Conservation (phyloP, 2,113 vertebrate genomes). For the Regulus satrapa region DNA sequence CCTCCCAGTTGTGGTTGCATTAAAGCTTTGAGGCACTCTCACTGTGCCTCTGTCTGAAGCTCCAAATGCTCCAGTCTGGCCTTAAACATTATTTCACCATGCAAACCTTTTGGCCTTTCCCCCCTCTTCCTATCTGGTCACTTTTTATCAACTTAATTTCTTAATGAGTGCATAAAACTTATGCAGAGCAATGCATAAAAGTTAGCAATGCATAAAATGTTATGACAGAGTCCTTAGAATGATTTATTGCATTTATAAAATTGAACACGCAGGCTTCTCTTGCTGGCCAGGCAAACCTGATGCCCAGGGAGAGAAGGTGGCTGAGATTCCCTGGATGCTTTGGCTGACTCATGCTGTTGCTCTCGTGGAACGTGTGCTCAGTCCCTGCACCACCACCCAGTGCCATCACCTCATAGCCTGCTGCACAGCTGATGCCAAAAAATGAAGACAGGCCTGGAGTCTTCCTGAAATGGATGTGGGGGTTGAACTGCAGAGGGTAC, state of each 20-base stretch:
- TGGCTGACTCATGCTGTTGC: not conserved
- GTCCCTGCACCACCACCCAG: not conserved
- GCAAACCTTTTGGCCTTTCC: slow-evolving; percentile 22
- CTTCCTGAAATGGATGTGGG: not conserved
- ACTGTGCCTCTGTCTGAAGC: not conserved
- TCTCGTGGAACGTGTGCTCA: accelerated
- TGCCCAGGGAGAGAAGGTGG: not conserved
- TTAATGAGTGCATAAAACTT: slow-evolving; percentile 57
- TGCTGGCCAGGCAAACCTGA: not conserved
- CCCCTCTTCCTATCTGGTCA: not conserved
- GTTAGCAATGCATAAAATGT: slow-evolving; percentile 45
- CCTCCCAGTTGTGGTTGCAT: not conserved
- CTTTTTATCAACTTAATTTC: slow-evolving; percentile 59
- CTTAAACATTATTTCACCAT: slow-evolving; percentile 16
- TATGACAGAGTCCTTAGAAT: not conserved
- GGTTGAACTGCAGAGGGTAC: not conserved
- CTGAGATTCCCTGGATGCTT: not conserved
- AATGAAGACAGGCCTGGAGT: not conserved
- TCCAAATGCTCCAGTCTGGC: not conserved
- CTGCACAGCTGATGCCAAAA: too few relatives aligned
- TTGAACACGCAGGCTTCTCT: not conserved
- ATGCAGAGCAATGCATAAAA: slow-evolving; percentile 50
- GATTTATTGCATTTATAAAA: slow-evolving; percentile 41
- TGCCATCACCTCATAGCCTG: not conserved
- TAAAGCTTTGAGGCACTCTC: not conserved